Evolutionary conservation across 2,113 vertebrate species (phyloP).

Genomic region (Lethenteron camtschaticum): DNA sequence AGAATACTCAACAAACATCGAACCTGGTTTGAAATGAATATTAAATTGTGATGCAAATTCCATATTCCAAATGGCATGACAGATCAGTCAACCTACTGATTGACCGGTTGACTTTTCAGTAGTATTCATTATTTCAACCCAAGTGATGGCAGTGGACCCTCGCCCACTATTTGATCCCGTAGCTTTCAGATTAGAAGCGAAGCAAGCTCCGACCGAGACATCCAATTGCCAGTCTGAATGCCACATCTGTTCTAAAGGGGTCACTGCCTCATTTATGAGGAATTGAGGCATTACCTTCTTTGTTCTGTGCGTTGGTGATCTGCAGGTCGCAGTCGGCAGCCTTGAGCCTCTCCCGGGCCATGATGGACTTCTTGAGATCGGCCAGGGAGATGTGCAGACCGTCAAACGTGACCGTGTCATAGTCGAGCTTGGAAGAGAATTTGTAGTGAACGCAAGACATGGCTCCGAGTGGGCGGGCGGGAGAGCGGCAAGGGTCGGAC

Average conservation of each 20-base stretch:
- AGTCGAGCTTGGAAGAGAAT: conserved; percentile 87
- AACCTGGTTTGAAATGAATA: too few relatives aligned
- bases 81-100: neutral
- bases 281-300: conserved; percentile 42
- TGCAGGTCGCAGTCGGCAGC: conserved; percentile 76
- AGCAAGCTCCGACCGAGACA: neutral
- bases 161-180: conserved; percentile 4
- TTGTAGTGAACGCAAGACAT: conserved; percentile 96
- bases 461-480: too few relatives aligned
- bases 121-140: neutral
- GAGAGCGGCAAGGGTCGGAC: neutral
- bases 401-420: conserved; percentile 80
- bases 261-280: neutral
- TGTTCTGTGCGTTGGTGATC: conserved; percentile 80
- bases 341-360: conserved; percentile 73
- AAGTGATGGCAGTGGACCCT: neutral
- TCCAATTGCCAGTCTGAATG: neutral
- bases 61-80: too few relatives aligned
- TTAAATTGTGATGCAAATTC: too few relatives aligned
- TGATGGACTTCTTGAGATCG: conserved; percentile 83
- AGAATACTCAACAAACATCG: neutral
- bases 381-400: conserved; percentile 63
- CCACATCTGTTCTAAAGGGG: too few relatives aligned
- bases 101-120: neutral
- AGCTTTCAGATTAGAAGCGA: conserved; percentile 6